Evolutionary conservation across 2,113 vertebrate species (phyloP), one percentile per base, ranked within the genome.

Genomic region (Fukomys damarensis): DNA sequence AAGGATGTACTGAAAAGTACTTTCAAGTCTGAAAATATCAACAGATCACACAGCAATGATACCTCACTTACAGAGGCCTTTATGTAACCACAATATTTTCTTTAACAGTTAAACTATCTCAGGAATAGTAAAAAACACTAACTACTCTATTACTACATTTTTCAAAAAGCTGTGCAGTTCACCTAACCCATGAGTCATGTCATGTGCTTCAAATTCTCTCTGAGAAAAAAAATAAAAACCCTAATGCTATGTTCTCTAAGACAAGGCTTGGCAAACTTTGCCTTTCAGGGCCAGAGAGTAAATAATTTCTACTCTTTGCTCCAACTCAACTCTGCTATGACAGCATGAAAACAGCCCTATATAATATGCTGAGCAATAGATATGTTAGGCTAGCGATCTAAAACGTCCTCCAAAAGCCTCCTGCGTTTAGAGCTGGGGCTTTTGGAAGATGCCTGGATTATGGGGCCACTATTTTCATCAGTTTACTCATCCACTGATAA

Each of bases 11-110:
- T 90, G 93, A 98, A 98, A 97, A 14, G 11, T 96, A 54, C 91
- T 98, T 97, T 98, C 97, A 89, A 93, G 70, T 97, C 84, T 97
- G 88, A 95, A 96, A 98, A 86, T 92, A 97, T 91, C 90, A 96
- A 17, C 65, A 87, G 90, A 88, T 95, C 54, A 0, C n/a, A 65
- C 26, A 74, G 93, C 89, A 95, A 3, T 92, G 1, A 95, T 92
- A 97, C 11, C 76, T 94, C 46, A 91, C 0, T 88, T 95, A 28
- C 0, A 56, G 43, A 90, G 86, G 24, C 83, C 1, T 96, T 96
- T 72, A 58, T 92, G 14, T 70, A 95, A 96, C 70, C 49, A 24
- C 93, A 96, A 1, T 83, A 86, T 94, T 98, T 19, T 65, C 96
- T 98, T 98, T 96, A 91, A 0, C 86, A 61, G 72, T 89, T 89